Evolutionary conservation across 2,888 invertebrate species (phyloP).

Genomic region (Aplocera efformata): DNA sequence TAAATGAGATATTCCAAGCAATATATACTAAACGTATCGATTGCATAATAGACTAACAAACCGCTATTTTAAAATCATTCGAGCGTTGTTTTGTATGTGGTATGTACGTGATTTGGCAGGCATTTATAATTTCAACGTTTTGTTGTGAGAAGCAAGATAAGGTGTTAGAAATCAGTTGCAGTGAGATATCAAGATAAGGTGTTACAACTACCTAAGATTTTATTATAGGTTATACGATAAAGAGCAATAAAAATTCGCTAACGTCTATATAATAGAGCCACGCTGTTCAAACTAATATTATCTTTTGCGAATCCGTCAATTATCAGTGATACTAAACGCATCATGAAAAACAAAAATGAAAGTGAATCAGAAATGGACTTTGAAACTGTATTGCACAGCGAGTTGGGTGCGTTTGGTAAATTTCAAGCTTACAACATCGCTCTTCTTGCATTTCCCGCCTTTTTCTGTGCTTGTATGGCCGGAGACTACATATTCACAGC

Average conservation of each 20-base stretch:
- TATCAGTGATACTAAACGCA: no score
- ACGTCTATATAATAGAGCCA: conserved; percentile 37
- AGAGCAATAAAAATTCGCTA: conserved; percentile 12
- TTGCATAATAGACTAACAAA: no score
- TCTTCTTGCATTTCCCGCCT: conserved; percentile 51
- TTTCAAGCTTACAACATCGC: conserved; percentile 57
- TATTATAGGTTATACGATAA: conserved; percentile 17
- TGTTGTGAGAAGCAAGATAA: conserved; percentile 5
- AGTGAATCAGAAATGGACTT: conserved; percentile 45
- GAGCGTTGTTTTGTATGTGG: neutral
- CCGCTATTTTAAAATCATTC: no score
- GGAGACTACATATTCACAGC: conserved; percentile 67
- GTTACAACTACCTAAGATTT: conserved; percentile 5
- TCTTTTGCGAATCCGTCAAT: no score
- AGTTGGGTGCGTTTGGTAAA: conserved; percentile 63
- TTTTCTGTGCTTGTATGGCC: conserved; percentile 60
- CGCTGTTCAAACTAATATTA: conserved; percentile 27
- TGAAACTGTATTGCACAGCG: conserved; percentile 54
- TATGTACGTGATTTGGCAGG: neutral
- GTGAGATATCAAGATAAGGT: conserved; percentile 7
- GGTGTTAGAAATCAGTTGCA: neutral
- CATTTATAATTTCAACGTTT: neutral
- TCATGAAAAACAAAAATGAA: conserved; percentile 37
- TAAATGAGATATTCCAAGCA: no score
- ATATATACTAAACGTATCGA: no score